These are phyloP conservation scores for Monochamus alternatus DNA, from an alignment of 2,888 invertebrate species.

Conservation along the genomic window DNA sequence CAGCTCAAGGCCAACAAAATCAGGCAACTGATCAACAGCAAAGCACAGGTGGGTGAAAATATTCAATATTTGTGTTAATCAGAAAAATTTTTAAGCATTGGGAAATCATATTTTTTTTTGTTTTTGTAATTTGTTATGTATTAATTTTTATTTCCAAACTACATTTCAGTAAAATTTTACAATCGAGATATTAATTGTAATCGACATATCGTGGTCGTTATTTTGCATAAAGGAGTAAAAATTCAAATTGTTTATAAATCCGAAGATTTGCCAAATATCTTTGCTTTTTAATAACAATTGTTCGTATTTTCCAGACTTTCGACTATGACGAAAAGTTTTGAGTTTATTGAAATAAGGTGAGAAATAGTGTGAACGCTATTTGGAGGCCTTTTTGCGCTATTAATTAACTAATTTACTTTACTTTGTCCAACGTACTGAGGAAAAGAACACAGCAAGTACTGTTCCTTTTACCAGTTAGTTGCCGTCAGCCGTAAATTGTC, in stretches of 20 bases:
- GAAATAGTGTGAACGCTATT: slow-evolving; percentile 33
- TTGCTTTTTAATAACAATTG: not conserved
- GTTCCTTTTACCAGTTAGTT: slow-evolving; percentile 4
- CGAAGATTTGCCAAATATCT: too few species aligned
- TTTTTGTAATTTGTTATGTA: too few species aligned
- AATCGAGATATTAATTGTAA: too few species aligned
- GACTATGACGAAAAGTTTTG: slow-evolving; percentile 43
- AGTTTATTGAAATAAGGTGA: slow-evolving; percentile 28
- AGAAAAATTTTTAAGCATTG: too few species aligned
- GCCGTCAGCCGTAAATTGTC: not conserved
- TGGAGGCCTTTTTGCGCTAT: slow-evolving; percentile 30
- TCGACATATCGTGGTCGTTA: too few species aligned
- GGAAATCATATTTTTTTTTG: too few species aligned
- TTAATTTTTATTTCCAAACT: too few species aligned
- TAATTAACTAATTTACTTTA: slow-evolving; percentile 16
- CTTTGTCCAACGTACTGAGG: not conserved
- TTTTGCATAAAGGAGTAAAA: too few species aligned
- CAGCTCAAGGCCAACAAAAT: slow-evolving; percentile 77
- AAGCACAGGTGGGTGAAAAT: slow-evolving; percentile 74
- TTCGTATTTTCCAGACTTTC: slow-evolving; percentile 41
- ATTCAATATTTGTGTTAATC: too few species aligned
- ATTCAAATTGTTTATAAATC: too few species aligned
- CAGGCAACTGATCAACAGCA: slow-evolving; percentile 82
- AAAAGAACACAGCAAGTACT: slow-evolving; percentile 8
- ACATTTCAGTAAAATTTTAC: too few species aligned